phyloP scores from a whole-genome alignment of 2,113 vertebrate species.

The Coregonus clupeaformis region DNA sequence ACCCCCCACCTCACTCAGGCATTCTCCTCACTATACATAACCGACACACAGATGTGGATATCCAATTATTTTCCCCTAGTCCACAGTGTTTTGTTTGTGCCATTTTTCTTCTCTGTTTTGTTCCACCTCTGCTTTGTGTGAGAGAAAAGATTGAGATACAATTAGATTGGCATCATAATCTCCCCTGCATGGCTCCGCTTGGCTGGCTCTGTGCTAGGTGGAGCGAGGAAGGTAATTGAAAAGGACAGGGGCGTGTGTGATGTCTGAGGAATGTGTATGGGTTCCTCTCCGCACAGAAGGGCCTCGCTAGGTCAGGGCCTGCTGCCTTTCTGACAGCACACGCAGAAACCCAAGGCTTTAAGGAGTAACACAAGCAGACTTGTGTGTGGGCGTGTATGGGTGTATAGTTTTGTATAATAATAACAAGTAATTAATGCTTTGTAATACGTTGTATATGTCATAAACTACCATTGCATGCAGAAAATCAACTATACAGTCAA shows the following conservation, averaged over 20 bases:
- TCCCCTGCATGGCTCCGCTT: slow-evolving; percentile 29
- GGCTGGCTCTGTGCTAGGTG: slow-evolving; percentile 20
- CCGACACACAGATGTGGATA: slow-evolving; percentile 38
- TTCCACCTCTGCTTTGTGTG: slow-evolving; percentile 44
- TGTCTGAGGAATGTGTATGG: not conserved
- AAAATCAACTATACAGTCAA: no score
- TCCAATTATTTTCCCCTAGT: slow-evolving; percentile 37
- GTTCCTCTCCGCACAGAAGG: not conserved
- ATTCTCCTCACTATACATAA: slow-evolving; percentile 16
- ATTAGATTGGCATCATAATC: slow-evolving; percentile 50
- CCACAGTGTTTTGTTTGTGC: slow-evolving; percentile 22
- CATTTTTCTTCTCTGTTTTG: slow-evolving; percentile 41
- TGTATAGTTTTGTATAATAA: not conserved
- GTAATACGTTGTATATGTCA: not conserved
- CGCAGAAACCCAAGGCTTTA: not conserved
- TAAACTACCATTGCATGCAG: no score
- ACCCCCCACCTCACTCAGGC: not conserved
- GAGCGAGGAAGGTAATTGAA: slow-evolving; percentile 45
- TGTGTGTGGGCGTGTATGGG: not conserved
- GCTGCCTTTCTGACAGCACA: not conserved
- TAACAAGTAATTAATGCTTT: not conserved
- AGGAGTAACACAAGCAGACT: not conserved
- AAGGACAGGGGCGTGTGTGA: slow-evolving; percentile 37
- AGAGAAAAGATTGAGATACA: slow-evolving; percentile 52
- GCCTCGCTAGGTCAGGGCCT: not conserved